Conservation (phyloP, 2,113 vertebrate species). For the Noctilio leporinus region DNA sequence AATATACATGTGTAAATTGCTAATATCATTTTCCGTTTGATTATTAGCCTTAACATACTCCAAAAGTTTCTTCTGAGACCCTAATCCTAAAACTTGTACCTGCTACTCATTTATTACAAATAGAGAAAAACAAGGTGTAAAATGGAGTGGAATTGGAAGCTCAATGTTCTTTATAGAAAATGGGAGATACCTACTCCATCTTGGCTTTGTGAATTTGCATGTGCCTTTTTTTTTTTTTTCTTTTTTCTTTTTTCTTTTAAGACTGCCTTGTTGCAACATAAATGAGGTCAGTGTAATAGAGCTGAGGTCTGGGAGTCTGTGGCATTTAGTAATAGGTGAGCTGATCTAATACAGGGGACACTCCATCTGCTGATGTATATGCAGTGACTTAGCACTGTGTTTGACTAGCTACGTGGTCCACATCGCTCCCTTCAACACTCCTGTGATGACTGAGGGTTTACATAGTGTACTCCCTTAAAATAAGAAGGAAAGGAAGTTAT, state of each 20-base stretch:
- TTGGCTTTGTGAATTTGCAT: not conserved
- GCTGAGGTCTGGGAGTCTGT: not conserved
- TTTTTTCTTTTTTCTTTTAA: not conserved
- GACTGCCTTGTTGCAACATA: not conserved
- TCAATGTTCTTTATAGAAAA: not conserved
- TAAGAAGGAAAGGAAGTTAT: not conserved
- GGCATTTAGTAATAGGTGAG: not conserved
- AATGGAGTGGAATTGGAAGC: not conserved
- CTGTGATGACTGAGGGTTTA: not conserved
- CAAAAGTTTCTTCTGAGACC: not conserved
- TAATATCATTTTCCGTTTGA: slow-evolving; percentile 27
- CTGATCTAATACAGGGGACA: not conserved
- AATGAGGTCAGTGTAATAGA: not conserved
- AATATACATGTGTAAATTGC: not conserved
- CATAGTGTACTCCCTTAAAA: not conserved
- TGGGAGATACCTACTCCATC: not conserved
- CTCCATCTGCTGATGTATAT: not conserved
- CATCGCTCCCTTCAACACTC: not conserved
- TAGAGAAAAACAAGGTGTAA: not conserved
- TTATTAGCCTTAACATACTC: not conserved
- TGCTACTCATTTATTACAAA: not conserved
- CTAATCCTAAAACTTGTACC: not conserved
- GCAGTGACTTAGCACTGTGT: accelerated
- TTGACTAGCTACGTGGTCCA: not conserved
- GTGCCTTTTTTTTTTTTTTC: not conserved